Conservation (phyloP, 2,888 invertebrate genomes). For the Drosophila mayaguana region DNA sequence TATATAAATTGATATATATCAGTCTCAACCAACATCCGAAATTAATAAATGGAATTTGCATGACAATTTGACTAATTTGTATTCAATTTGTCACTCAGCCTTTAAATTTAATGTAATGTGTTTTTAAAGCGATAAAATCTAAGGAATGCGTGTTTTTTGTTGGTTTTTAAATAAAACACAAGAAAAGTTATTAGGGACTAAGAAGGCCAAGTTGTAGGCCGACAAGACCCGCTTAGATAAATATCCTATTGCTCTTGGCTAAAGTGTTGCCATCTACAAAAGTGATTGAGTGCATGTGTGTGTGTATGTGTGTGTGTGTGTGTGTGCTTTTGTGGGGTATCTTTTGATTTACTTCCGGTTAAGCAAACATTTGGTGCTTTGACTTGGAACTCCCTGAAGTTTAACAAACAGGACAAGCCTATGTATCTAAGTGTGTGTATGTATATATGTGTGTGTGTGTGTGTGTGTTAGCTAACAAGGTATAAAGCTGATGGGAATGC, state of each 20-base stretch:
- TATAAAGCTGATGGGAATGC: slow-evolving; percentile 32
- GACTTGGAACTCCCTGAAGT: slow-evolving; percentile 33
- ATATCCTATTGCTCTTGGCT: slow-evolving; percentile 34
- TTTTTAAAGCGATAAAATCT: not conserved
- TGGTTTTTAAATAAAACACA: not conserved
- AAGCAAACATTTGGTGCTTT: slow-evolving; percentile 54
- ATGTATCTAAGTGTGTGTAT: slow-evolving; percentile 4
- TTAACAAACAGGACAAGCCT: slow-evolving; percentile 11
- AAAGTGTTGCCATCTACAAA: slow-evolving; percentile 33
- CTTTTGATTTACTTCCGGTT: slow-evolving; percentile 55
- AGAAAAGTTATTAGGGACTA: not conserved
- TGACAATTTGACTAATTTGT: not conserved
- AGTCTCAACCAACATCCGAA: not conserved
- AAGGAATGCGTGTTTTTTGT: not conserved
- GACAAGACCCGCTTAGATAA: slow-evolving; percentile 25
- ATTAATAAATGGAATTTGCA: not conserved
- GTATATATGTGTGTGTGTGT: slow-evolving; percentile 11
- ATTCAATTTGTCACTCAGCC: not conserved
- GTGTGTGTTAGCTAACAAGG: slow-evolving; percentile 42
- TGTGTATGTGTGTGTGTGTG: slow-evolving; percentile 15
- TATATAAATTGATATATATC: not conserved
- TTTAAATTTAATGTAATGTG: not conserved
- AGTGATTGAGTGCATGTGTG: slow-evolving; percentile 13
- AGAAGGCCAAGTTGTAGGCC: not conserved
- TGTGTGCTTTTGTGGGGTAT: slow-evolving; percentile 21